A percentile compares a stretch with the other conserved stretches of the same genome.
Evolutionary conservation across 2,888 invertebrate species (phyloP).

Genomic region (Trypoxylon attenuatum): DNA sequence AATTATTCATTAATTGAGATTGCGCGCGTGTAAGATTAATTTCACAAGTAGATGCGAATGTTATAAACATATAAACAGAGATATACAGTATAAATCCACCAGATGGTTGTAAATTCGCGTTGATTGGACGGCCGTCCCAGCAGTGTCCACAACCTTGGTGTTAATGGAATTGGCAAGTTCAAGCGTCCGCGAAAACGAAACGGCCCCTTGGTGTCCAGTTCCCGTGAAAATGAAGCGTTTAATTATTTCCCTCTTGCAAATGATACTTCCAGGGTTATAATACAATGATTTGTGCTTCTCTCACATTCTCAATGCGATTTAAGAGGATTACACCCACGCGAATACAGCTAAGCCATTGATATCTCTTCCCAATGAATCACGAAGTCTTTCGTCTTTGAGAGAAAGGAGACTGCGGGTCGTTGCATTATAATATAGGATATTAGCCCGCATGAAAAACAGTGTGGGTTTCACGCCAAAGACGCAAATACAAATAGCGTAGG

Average conservation of each 20-base stretch:
- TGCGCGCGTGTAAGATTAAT: too few relatives aligned
- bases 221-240: not conserved
- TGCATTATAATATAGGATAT: conserved; percentile 23
- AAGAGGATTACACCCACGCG: too few relatives aligned
- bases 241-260: conserved; percentile 3
- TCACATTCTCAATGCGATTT: too few relatives aligned
- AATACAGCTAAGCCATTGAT: conserved; percentile 1
- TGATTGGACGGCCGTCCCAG: conserved; percentile 43
- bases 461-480: conserved; percentile 34
- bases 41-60: too few relatives aligned
- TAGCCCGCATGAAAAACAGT: too few relatives aligned
- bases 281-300: too few relatives aligned
- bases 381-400: conserved; percentile 15
- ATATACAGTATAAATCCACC: conserved; percentile 43
- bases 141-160: conserved; percentile 33
- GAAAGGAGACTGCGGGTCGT: conserved; percentile 37
- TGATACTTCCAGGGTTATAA: not conserved
- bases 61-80: too few relatives aligned
- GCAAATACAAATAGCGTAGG: conserved; percentile 35
- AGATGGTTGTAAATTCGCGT: conserved; percentile 38
- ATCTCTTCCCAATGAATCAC: conserved; percentile 50
- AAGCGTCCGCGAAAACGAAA: not conserved
- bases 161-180: conserved; percentile 55
- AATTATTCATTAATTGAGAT: too few relatives aligned
- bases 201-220: not conserved